Evolutionary conservation across 2,888 invertebrate genomes (phyloP), one percentile per base, ranked within the genome.

Genomic region (Heteromurus nitidus): DNA sequence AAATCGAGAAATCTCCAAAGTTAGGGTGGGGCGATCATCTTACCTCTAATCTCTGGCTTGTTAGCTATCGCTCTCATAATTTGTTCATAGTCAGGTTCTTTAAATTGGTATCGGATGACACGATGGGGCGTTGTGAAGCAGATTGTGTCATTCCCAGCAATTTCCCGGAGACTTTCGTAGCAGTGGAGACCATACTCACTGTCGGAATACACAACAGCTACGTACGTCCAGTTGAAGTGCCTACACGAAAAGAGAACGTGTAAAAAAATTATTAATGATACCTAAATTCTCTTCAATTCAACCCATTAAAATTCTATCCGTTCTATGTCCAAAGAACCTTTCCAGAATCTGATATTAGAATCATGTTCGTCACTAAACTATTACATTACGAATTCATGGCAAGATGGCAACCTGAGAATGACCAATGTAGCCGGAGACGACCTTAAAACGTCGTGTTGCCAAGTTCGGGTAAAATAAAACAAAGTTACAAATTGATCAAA

Each of bases 171-270:
- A 36, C 90, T 90, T 83, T 90, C 90, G 86, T 90, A 91, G 1
- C 91, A 91, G 82, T 90, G 90, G 79, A 89, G 89, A 0, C 92
- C 92, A 85, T 82, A 82, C 28, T 82, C 80, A 22, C 75, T 68
- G 86, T 91, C 91, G 44, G 91, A 90, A 87, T 92, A 91, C 2
- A 92, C 90, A 3, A 91, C 89, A 2, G 91, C 90, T 3, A 91
- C 91, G 88, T 91, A 91, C 3, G 90, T 90, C 91, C 91, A 92
- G 67, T 85, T 84, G 73, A 86, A 86, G 64, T 85, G 44, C 47
- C 87, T 87, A 55, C 11, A 55, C 75, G 65, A 28, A 55, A 50
- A n/a, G n/a, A n/a, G n/a, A 50, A 36, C 18, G 31, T n/a, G n/a
- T n/a, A n/a, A n/a, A n/a, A n/a, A n/a, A n/a, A n/a, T n/a, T n/a